Percentiles rank a stretch among this genome's conserved stretches.
Conservation (phyloP, 2,888 invertebrate species). For the Stenichneumon culpator region DNA sequence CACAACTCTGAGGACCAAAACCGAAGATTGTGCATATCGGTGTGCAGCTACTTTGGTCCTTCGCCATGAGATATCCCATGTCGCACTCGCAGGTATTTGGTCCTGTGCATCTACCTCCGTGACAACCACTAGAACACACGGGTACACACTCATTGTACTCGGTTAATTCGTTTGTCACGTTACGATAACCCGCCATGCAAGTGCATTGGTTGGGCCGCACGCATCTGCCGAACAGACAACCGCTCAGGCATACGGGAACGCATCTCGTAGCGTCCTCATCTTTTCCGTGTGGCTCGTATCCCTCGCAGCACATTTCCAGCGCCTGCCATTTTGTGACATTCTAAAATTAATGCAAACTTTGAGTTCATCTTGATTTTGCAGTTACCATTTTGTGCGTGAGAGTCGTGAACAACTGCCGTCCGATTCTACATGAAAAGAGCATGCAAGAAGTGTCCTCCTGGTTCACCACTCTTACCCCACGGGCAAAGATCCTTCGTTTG, state of each 20-base stretch:
- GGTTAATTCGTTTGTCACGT: conserved; percentile 12
- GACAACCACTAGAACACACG: conserved; percentile 80
- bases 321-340: conserved; percentile 52
- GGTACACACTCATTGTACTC: conserved; percentile 77
- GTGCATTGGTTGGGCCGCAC: conserved; percentile 55
- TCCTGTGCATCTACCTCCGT: conserved; percentile 84
- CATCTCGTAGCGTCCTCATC: conserved; percentile 34
- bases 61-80: conserved; percentile 80
- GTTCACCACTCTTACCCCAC: no score
- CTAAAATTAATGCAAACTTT: conserved; percentile 27
- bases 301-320: conserved; percentile 61
- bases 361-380: background rate
- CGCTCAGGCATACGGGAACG: conserved; percentile 57
- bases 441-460: no score
- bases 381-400: background rate
- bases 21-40: conserved; percentile 36
- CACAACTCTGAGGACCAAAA: conserved; percentile 37
- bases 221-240: conserved; percentile 58
- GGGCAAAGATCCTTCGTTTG: background rate
- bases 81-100: conserved; percentile 79
- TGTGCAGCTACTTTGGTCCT: conserved; percentile 25
- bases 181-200: conserved; percentile 57
- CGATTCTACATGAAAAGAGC: no score
- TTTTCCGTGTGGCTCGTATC: conserved; percentile 41
- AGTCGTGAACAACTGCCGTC: no score